These are phyloP conservation scores for Wiebesia pumilae DNA, from an alignment of 1,140 invertebrate genomes.

Conservation along the genomic window DNA sequence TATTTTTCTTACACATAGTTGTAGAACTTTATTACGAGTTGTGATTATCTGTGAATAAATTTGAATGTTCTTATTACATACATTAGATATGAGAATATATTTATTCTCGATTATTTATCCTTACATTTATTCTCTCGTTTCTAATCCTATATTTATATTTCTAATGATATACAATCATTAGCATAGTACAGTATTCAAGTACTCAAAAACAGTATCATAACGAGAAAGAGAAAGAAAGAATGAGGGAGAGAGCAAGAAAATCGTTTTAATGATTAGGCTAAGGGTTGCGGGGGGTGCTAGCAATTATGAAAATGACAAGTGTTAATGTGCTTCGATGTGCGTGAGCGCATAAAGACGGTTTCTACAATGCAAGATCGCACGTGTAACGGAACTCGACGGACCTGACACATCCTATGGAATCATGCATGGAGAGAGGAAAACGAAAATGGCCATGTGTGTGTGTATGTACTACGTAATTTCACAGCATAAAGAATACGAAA, in stretches of 20 bases:
- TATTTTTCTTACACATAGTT: no score
- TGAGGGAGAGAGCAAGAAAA: background rate
- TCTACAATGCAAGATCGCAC: conserved; percentile 38
- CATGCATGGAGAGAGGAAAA: background rate
- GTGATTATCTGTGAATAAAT: no score
- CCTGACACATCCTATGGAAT: conserved; percentile 22
- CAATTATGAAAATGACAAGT: conserved; percentile 37
- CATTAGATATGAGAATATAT: no score
- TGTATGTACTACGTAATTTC: background rate
- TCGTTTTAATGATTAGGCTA: no score
- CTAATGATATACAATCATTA: no score
- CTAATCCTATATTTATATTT: no score
- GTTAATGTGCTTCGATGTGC: conserved; percentile 10
- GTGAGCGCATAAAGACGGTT: background rate
- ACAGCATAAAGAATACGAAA: background rate
- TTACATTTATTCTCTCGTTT: no score
- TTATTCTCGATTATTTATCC: no score
- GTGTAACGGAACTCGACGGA: conserved; percentile 38
- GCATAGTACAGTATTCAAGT: no score
- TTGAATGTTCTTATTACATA: no score
- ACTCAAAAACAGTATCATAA: background rate
- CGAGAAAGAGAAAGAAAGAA: background rate
- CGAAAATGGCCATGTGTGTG: background rate
- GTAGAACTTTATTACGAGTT: no score
- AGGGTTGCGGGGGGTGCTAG: no score